Evolutionary conservation across 2,113 vertebrate genomes (phyloP).

Genomic region (Oenanthe melanoleuca): DNA sequence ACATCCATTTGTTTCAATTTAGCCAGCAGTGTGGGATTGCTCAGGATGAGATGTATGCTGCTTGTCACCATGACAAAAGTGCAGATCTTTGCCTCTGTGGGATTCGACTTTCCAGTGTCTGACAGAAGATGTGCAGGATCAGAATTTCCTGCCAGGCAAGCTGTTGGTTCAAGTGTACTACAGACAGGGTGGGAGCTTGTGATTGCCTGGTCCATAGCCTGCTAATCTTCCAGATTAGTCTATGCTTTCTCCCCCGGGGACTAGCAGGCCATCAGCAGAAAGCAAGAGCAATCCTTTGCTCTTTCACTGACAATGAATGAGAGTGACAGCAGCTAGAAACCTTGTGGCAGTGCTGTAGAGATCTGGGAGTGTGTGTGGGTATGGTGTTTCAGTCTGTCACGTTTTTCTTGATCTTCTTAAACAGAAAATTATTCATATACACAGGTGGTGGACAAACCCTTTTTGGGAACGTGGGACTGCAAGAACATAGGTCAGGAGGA

Average conservation of each 20-base stretch:
- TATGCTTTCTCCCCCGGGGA: constrained; percentile 10
- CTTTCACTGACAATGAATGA: constrained; percentile 14
- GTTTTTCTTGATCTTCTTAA: not conserved
- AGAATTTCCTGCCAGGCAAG: constrained; percentile 55
- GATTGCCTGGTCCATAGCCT: constrained; percentile 39
- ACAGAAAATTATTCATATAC: not conserved
- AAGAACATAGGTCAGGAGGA: not conserved
- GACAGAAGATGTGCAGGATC: constrained; percentile 49
- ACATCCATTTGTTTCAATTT: not conserved
- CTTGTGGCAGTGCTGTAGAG: not conserved
- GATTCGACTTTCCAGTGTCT: constrained; percentile 1
- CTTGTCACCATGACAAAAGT: constrained; percentile 27
- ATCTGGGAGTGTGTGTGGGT: not conserved
- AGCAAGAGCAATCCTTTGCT: constrained; percentile 44
- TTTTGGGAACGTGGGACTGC: not conserved
- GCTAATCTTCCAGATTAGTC: constrained; percentile 67
- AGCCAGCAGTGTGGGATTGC: not conserved
- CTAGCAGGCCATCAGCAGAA: constrained; percentile 48
- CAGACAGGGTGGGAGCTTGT: not conserved
- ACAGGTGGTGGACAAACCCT: not conserved
- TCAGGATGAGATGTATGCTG: not conserved
- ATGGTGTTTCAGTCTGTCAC: not conserved
- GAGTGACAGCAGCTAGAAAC: constrained; percentile 39
- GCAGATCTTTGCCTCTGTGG: not conserved
- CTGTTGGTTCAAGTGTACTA: not conserved